A percentile compares a stretch with the other conserved stretches of the same genome.
Evolutionary conservation across 2,888 invertebrate species (phyloP).

Genomic region (Acanthosepion pharaonis): DNA sequence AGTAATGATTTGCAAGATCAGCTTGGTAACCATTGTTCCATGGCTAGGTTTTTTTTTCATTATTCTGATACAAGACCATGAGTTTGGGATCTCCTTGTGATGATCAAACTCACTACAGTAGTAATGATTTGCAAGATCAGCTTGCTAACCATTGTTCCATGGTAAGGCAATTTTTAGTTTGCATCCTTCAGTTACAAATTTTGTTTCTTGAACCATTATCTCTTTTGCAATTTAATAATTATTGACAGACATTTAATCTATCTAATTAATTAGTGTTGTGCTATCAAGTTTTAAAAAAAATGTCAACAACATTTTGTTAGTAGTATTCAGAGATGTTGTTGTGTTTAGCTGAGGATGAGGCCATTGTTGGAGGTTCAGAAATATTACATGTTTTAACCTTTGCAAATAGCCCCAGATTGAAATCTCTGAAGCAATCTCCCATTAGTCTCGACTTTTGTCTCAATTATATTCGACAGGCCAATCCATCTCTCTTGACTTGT

Average conservation of each 20-base stretch:
- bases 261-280: not conserved
- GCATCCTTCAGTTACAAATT: not conserved
- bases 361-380: too few species aligned
- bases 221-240: not conserved
- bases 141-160: too few species aligned
- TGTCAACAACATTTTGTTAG: not conserved
- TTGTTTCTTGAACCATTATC: not conserved
- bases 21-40: too few species aligned
- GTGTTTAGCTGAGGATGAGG: not conserved
- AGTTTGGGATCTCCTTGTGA: too few species aligned
- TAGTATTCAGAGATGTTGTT: not conserved
- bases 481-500: constrained; percentile 1
- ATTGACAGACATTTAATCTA: not conserved
- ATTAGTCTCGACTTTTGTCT: not conserved
- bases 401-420: not conserved
- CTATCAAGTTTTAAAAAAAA: not conserved
- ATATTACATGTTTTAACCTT: constrained; percentile 35
- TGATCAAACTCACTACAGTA: too few species aligned
- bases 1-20: too few species aligned
- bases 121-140: too few species aligned
- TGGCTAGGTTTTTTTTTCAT: too few species aligned
- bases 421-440: not conserved
- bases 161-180: too few species aligned
- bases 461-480: not conserved
- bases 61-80: too few species aligned